Evolutionary conservation across 2,888 invertebrate species (phyloP).

Genomic region (Periphyllus acericola): DNA sequence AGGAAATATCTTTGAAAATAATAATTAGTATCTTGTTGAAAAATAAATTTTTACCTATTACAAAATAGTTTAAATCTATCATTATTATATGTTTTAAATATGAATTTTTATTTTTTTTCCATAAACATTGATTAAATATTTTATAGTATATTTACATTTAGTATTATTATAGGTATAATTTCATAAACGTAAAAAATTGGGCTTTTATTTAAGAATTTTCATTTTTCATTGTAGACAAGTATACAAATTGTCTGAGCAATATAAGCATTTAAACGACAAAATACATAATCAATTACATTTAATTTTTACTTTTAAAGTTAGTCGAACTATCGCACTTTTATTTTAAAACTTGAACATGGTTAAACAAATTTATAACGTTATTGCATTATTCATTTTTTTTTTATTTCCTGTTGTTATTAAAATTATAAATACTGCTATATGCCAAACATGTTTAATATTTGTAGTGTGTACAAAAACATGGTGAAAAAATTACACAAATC

Average conservation of each 20-base stretch:
- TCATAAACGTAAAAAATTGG: no score
- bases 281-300: neutral
- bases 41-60: no score
- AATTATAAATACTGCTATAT: neutral
- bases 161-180: no score
- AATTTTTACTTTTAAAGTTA: neutral
- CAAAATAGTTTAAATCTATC: no score
- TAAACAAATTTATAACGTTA: constrained; percentile 20
- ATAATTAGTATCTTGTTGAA: neutral
- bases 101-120: no score
- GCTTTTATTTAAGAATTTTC: no score
- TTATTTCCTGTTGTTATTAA: constrained; percentile 43
- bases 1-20: neutral
- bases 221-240: no score
- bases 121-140: no score
- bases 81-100: no score
- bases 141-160: no score
- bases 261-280: no score
- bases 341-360: neutral
- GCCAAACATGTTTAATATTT: constrained; percentile 29
- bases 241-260: no score
- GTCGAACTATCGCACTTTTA: neutral
- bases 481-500: neutral
- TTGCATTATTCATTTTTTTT: constrained; percentile 24
- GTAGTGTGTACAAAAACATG: neutral